Base-by-base conservation (phyloP, 1,140 invertebrate species). In the Drosophila neocordata region DNA sequence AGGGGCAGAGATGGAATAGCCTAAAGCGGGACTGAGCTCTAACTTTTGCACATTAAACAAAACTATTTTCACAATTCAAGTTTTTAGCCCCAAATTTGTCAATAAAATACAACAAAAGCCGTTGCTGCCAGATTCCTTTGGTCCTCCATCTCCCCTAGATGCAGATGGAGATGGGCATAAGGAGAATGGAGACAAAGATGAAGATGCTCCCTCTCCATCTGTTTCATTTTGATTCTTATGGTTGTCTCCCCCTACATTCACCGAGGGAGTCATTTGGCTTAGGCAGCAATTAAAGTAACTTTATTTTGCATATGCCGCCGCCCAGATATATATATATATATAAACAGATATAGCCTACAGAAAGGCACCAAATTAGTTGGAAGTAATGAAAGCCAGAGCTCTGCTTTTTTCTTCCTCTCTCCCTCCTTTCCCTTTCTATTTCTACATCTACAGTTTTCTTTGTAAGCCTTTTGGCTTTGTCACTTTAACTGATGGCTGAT, bases 401-500 rank as follows among this genome's bases (percentile, higher is more conserved):
- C 24, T 63, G n/a, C 38, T 52, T 31, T 27, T 44, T 34, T 15
- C 2, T n/a, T n/a, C 18, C 55, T 2, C 31, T 12, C 34, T 41
- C 38, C 57, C 35, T 27, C 53, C 41, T n/a, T 5, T 18, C 11
- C 13, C 55, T 5, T 22, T 13, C 34, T 55, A 27, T 67, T 6
- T 7, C 6, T 31, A 3, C 5, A 1, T 31, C 27, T 31, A 1
- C 1, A 1, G 2, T 2, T 24, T 20, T 18, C 15, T 48, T 13
- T 48, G 41, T 69, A 76, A 72, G 51, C 65, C 78, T 56, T 44
- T 48, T 65, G 64, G 59, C 57, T 31, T 65, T 67, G 78, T 76
- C 76, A 65, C 68, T 60, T 58, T 72, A 78, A 78, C 74, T 83
- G 83, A 83, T 88, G 83, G 76, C 76, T 69, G 73, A 77, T 76